Evolutionary conservation across 2,888 invertebrate species (phyloP).

Genomic region (Rotaria magnacalcarata): DNA sequence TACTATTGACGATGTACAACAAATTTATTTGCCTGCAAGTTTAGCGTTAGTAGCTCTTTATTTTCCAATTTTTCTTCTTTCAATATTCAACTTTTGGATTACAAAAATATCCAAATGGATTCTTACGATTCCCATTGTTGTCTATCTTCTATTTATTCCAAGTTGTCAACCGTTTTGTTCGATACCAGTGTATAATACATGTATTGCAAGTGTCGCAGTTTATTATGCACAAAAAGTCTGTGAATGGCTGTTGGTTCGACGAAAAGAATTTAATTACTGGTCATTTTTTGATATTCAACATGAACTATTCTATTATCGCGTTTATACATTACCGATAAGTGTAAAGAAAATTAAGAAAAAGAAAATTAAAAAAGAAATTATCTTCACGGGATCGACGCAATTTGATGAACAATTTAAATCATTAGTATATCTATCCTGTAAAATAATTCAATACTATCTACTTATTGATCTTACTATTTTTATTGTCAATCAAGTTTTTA

Average conservation of each 20-base stretch:
- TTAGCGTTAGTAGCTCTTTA: neutral
- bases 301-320: neutral
- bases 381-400: neutral
- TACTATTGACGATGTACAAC: neutral
- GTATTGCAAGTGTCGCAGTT: neutral
- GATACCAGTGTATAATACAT: neutral
- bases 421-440: neutral
- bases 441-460: constrained; percentile 10
- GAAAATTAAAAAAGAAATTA: neutral
- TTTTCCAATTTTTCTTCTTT: neutral
- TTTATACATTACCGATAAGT: neutral
- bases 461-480: neutral
- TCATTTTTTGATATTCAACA: neutral
- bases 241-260: neutral
- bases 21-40: neutral
- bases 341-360: neutral
- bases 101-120: neutral
- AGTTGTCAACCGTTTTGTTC: neutral
- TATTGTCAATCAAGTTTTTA: neutral
- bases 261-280: neutral
- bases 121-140: neutral
- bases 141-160: neutral
- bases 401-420: neutral
- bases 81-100: neutral
- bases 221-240: neutral